Base-by-base conservation (phyloP, 2,113 vertebrate species). In the Phalacrocorax aristotelis region DNA sequence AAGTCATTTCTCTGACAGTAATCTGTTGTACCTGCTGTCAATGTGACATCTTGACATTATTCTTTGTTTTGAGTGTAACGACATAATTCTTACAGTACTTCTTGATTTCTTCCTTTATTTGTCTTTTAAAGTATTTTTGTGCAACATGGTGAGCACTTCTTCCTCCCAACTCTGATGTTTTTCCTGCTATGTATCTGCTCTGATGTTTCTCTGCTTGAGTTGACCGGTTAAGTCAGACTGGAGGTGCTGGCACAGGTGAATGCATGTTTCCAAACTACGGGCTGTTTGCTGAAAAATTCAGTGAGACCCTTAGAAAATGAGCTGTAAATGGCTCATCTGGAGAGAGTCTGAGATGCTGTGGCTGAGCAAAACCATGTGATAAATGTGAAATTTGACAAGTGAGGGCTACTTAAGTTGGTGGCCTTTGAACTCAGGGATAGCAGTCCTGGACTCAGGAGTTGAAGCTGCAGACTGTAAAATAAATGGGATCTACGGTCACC, bases 331-430 rank as follows among this genome's bases (percentile, higher is more conserved):
- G 90, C 66, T 97, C 89, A 91, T 86, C 81, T 92, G 69, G 86
- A 71, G 66, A 54, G 54, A 90, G 86, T 74, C 66, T 83, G 79
- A 96, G 83, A 90, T 51, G 85, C 75, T 81, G 49, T 48, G 49
- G 71, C 58, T 93, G 60, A 96, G 92, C 82, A 95, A 92, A 90
- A 83, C 55, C n/a, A 60, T 71, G 46, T 75, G 32, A 18, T 86
- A 86, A 96, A 97, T 95, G 94, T 91, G 83, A 97, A 95, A 93
- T 95, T 89, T 94, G 75, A 77, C 83, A 97, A 71, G 51, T 72
- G 79, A 97, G 90, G 55, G 87, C 68, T 89, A 57, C 85, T 79
- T 89, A 77, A 96, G 88, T 87, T 81, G 52, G 44, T 83, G 77
- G 51, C 57, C 84, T 94, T 95, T 95, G 89, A 96, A 95, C 85